Base-by-base conservation (phyloP, 2,113 vertebrate genomes). In the Rallus limicola region DNA sequence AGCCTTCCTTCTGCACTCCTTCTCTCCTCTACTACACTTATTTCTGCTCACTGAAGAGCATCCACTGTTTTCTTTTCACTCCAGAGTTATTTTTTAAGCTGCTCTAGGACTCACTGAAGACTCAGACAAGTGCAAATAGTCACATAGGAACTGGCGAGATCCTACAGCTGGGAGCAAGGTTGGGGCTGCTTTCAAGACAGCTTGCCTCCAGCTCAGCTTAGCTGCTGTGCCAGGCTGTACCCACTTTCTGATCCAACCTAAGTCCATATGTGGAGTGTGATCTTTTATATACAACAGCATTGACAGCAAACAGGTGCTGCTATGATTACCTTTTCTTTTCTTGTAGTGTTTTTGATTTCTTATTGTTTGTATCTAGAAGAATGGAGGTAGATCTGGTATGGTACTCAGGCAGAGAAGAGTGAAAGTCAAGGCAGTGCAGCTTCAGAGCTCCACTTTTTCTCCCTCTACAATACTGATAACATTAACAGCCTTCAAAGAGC, bases 331-430 rank as follows among this genome's bases (percentile, higher is more conserved):
- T 80, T 86, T 63, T 50, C 58, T 86, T 77, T 78, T 79, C 38
- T 58, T 85, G 58, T 33, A 58, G 67, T 16, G n/a, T 60, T 93
- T 87, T 62, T 31, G 78, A 7, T 62, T 92, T 86, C 38, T 68
- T 56, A 64, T 64, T 20, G 33, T 81, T 86, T 78, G 69, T 89
- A 88, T 94, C 80, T 96, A 80, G 67, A 95, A 92, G 86, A 95
- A 90, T 18, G 0, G 71, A 80, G 38, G 53, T 68, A 83, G 82
- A 92, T 81, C 64, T 88, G 68, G 44, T 1, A 5, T 21, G 24
- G 53, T 13, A 29, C 64, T 77, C 34, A 40, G 38, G 62, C 36
- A 82, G 59, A 89, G 38, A 59, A 28, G 50, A 86, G 26, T 86
- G 50, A 86, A 65, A 74, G 19, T 55, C 68, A 74, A 90, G 56